phyloP scores from a whole-genome alignment of 2,113 vertebrate species.

The Grammomys dolichurus region DNA sequence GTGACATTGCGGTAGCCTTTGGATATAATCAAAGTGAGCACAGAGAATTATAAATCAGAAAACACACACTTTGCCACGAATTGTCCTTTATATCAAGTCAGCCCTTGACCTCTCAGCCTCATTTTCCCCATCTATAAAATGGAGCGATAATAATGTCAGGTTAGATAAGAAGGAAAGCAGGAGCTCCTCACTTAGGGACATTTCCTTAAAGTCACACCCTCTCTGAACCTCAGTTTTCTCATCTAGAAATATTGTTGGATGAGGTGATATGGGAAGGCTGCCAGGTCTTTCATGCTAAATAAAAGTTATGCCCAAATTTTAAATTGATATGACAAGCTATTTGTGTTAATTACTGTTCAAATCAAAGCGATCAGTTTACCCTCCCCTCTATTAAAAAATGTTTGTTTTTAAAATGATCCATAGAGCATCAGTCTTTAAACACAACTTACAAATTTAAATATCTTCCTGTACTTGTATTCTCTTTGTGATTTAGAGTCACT shows the following conservation, averaged over 20 bases:
- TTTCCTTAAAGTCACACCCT: background rate
- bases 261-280: background rate
- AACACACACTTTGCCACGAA: background rate
- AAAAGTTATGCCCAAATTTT: background rate
- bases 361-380: background rate
- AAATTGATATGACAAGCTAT: background rate
- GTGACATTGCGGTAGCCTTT: slow-evolving; percentile 28
- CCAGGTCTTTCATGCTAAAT: background rate
- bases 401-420: background rate
- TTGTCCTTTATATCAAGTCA: background rate
- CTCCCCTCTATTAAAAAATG: background rate
- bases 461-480: background rate
- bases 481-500: background rate
- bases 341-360: slow-evolving; percentile 17
- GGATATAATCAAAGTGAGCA: slow-evolving; percentile 23
- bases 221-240: background rate
- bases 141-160: slow-evolving; percentile 35
- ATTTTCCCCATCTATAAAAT: slow-evolving; percentile 61
- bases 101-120: slow-evolving; percentile 37
- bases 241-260: background rate
- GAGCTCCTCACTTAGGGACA: background rate
- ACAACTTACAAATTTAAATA: background rate
- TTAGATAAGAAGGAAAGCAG: background rate
- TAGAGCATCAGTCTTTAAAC: background rate
- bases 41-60: slow-evolving; percentile 49